Evolutionary conservation across 1,140 invertebrate genomes (phyloP).

Genomic region (Steinernema feltiae): DNA sequence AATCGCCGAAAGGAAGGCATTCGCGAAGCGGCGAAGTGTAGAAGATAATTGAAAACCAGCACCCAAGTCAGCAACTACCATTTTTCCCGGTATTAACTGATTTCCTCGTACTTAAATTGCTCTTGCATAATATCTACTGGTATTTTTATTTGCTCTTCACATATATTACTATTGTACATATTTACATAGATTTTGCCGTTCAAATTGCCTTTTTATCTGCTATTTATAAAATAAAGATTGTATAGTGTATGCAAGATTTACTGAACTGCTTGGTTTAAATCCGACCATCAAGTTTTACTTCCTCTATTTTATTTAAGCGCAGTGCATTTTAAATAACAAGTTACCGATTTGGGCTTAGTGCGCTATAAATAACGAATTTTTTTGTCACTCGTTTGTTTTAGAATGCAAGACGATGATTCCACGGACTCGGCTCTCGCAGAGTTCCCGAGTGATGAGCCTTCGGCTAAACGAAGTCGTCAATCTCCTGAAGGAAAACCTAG

Average conservation of each 20-base stretch:
- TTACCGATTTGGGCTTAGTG: too few species aligned
- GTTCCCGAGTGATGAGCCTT: neutral
- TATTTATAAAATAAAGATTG: neutral
- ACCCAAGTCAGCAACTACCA: neutral
- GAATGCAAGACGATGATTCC: too few species aligned
- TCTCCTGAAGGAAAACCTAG: neutral
- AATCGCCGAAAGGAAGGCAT: neutral
- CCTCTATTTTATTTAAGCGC: neutral
- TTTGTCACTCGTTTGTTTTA: too few species aligned
- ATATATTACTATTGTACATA: neutral
- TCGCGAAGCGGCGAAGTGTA: neutral
- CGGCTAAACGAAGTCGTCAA: neutral
- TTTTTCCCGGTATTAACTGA: neutral
- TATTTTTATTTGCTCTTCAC: neutral
- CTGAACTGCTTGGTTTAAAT: too few species aligned
- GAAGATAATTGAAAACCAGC: neutral
- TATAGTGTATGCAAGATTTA: neutral
- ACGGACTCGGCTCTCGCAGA: too few species aligned
- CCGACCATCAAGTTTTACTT: neutral
- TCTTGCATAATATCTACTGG: constrained; percentile 9
- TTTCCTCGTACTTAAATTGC: neutral
- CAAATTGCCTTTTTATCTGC: neutral
- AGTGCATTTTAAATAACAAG: too few species aligned
- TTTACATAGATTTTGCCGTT: neutral
- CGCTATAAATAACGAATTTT: too few species aligned